These are phyloP conservation scores for Machaerirhynchus nigripectus DNA, from an alignment of 2,113 vertebrate species.

Conservation along the genomic window DNA sequence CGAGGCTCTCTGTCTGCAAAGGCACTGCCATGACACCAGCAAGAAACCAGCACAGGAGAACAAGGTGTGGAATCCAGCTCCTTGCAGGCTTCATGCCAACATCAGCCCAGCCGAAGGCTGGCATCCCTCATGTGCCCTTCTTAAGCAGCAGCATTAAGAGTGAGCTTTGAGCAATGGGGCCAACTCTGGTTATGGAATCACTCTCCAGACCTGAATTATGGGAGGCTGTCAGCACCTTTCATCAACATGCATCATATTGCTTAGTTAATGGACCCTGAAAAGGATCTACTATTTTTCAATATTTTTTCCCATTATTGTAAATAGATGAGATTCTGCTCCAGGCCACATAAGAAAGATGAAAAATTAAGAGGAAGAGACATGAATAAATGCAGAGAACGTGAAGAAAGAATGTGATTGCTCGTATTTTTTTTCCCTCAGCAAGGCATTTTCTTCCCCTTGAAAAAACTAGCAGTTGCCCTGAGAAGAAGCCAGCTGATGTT, in stretches of 20 bases:
- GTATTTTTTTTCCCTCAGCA: background rate
- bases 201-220: background rate
- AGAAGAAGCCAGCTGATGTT: background rate
- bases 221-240: slow-evolving; percentile 11
- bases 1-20: fast-evolving
- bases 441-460: background rate
- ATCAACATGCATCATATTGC: slow-evolving; percentile 20
- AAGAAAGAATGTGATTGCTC: background rate
- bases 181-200: background rate
- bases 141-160: background rate
- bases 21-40: background rate
- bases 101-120: background rate
- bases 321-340: slow-evolving; percentile 54
- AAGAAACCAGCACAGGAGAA: background rate
- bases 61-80: background rate
- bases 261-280: slow-evolving; percentile 26
- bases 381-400: background rate
- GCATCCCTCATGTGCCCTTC: background rate
- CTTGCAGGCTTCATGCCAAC: background rate
- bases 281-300: slow-evolving; percentile 51
- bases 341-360: slow-evolving; percentile 42
- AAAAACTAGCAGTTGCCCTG: background rate
- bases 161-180: background rate
- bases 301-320: slow-evolving; percentile 53
- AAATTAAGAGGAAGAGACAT: slow-evolving; percentile 39